These are phyloP conservation scores for Ancistrus triradiatus DNA, from an alignment of 2,113 vertebrate genomes.

Conservation along the genomic window DNA sequence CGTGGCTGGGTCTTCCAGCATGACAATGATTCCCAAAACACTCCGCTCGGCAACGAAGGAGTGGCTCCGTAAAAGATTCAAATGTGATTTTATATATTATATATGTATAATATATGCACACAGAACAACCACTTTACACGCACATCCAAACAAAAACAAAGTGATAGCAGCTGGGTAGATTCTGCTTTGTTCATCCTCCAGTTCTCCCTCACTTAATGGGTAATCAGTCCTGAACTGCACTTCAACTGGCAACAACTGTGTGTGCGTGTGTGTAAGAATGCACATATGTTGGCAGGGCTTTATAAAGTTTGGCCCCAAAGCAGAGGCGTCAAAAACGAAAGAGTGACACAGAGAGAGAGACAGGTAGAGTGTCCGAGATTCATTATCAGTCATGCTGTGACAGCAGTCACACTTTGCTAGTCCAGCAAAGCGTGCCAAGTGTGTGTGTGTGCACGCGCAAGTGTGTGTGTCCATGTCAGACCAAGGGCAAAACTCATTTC, in stretches of 20 bases:
- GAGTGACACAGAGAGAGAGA: background rate
- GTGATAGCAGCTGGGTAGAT: constrained; percentile 11
- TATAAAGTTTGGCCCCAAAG: constrained; percentile 9
- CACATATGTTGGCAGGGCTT: constrained; percentile 5
- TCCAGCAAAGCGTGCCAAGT: constrained; percentile 16
- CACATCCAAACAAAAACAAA: constrained; percentile 30
- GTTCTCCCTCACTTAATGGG: constrained; percentile 59
- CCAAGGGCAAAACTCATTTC: constrained; percentile 46
- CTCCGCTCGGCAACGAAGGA: too few species aligned
- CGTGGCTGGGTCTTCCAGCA: too few species aligned
- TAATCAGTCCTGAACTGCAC: constrained; percentile 62
- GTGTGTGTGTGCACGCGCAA: too few species aligned
- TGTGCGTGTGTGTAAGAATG: constrained; percentile 21
- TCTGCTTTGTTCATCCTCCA: constrained; percentile 55
- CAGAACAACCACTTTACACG: constrained; percentile 13
- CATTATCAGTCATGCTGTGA: constrained; percentile 33
- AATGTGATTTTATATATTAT: too few species aligned
- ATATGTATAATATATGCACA: too few species aligned
- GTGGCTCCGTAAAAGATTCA: too few species aligned
- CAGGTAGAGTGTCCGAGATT: constrained; percentile 10
- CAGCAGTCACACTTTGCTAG: constrained; percentile 28
- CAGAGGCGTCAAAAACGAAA: constrained; percentile 3
- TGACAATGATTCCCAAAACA: too few species aligned
- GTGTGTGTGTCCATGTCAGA: constrained; percentile 20
- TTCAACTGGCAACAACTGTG: constrained; percentile 56